A percentile compares a stretch with the other conserved stretches of the same genome.
Evolutionary conservation across 2,797 vertebrate species (phyloP).

Genomic region (Otus scops): DNA sequence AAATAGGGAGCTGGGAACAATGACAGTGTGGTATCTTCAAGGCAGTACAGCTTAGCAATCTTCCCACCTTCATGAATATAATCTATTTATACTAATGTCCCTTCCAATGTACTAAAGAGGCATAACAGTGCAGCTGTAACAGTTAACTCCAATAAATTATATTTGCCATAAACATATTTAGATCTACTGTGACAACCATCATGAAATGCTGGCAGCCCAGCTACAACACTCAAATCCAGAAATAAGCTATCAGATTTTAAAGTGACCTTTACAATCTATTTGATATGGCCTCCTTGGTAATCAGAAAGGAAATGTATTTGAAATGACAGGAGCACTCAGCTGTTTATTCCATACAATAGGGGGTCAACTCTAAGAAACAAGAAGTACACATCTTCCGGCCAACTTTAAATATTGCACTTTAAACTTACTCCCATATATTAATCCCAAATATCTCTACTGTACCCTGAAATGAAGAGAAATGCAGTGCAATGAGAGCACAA

Average conservation of each 20-base stretch:
- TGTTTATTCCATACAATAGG: not conserved
- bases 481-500: not conserved
- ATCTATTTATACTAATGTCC: conserved; percentile 18
- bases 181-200: not conserved
- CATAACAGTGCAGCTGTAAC: not conserved
- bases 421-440: not conserved
- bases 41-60: not conserved
- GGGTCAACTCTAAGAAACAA: not conserved
- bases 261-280: not conserved
- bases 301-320: not conserved
- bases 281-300: not conserved
- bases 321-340: not conserved
- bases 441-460: not conserved
- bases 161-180: not conserved
- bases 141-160: not conserved
- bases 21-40: not conserved
- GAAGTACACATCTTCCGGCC: not conserved
- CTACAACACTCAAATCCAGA: not conserved
- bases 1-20: conserved; percentile 12
- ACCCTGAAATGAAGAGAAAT: not conserved
- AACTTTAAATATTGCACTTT: not conserved
- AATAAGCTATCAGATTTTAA: not conserved
- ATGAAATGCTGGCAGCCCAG: not conserved
- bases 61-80: not conserved
- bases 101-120: not conserved